Base-by-base conservation (phyloP, 37 sponge, comb jelly and placozoan species). In the Lycopodina hypogea region DNA sequence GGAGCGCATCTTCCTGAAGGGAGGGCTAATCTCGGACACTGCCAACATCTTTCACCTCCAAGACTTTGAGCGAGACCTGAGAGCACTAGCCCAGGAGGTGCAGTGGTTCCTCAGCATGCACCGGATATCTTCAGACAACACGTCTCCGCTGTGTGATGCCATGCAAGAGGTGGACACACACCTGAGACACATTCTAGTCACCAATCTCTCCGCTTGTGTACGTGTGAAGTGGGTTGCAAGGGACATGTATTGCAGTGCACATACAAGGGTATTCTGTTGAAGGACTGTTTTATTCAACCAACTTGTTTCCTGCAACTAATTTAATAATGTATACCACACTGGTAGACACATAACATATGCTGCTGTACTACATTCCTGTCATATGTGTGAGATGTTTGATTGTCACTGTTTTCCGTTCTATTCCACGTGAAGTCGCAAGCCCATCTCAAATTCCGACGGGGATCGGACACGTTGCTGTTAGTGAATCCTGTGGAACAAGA, bases 61-160 rank as follows among this genome's bases (percentile, higher is more conserved):
- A 18, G 86, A 89, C 57, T 68, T 93, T 60, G 81, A 84, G 57
- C 58, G 41, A 2, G 63, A 67, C 32, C 52, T 90, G 67, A 79
- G 80, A 53, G 64, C 76, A 2, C 67, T 93, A 0, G 21, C 90
- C 1, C 91, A 93, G 52, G 85, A 90, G 75, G 74, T 68, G 0
- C 74, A 42, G 17, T 87, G 84, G 87, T 86, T 87, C 68, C 64
- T 90, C 53, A 79, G 79, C 61, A 90, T 87, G 91, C 79, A 80
- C 75, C 84, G 89, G 66, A 56, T 93, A 1, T 76, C 82, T 37
- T 30, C 40, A 29, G 79, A 79, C 1, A 51, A 70, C 29, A 80
- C 75, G 63, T 30, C 42, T 0, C 52, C 48, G 58, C 26, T 87
- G 48, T 65, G 72, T 21, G 69, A 68, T 29, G 67, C 78, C 1